A percentile compares a stretch with the other conserved stretches of the same genome.
Conservation (phyloP, 92 coral and sea anemone species). For the Ricordea florida region DNA sequence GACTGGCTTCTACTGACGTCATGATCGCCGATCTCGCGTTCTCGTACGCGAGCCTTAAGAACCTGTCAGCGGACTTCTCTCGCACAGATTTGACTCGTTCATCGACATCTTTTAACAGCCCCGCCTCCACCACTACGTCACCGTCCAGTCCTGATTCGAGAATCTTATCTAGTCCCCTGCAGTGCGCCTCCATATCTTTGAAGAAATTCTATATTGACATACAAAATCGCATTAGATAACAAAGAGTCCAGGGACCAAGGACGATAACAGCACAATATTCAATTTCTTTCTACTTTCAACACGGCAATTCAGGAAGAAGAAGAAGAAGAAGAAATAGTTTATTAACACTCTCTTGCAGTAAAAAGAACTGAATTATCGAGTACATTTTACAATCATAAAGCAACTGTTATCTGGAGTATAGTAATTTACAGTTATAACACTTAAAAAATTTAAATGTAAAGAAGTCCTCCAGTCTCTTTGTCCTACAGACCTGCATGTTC, state of each 20-base stretch:
- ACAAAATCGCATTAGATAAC: not conserved
- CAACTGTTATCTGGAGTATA: too few species aligned
- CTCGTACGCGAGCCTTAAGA: constrained; percentile 70
- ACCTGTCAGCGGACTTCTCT: constrained; percentile 62
- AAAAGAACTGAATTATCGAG: too few species aligned
- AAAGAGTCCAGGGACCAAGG: not conserved
- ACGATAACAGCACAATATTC: too few species aligned
- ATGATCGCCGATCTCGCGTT: constrained; percentile 59
- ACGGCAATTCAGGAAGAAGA: too few species aligned
- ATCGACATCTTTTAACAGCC: constrained; percentile 71
- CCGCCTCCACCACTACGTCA: constrained; percentile 77
- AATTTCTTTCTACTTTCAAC: too few species aligned
- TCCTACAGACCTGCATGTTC: too few species aligned
- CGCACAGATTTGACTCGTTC: constrained; percentile 73
- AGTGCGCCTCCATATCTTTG: constrained; percentile 69
- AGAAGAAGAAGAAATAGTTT: too few species aligned
- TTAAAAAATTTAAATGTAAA: too few species aligned
- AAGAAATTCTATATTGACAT: constrained; percentile 72
- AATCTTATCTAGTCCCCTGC: constrained; percentile 52
- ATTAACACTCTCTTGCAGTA: too few species aligned
- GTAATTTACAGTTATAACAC: too few species aligned
- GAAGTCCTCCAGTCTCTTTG: too few species aligned
- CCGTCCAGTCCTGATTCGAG: constrained; percentile 70
- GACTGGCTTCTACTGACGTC: constrained; percentile 60
- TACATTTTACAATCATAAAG: too few species aligned